Conservation (phyloP, 2,888 invertebrate species). For the Acrobasis suavella region DNA sequence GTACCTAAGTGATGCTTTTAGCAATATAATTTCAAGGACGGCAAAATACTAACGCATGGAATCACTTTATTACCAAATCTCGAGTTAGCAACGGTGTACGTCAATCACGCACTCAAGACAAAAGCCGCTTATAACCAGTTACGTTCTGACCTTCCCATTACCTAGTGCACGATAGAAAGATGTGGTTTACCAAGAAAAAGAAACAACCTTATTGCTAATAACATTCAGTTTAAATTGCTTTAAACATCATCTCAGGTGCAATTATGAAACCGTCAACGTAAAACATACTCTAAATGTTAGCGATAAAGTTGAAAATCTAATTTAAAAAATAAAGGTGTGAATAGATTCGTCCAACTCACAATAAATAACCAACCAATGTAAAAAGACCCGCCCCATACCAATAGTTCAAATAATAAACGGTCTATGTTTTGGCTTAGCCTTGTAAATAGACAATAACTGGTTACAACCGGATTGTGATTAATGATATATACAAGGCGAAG, state of each 20-base stretch:
- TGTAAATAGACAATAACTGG: conserved; percentile 26
- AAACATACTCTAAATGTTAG: background rate
- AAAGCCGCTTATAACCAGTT: conserved; percentile 30
- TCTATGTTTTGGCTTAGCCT: conserved; percentile 18
- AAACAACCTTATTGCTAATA: background rate
- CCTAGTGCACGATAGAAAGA: conserved; percentile 3
- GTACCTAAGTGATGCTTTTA: no score
- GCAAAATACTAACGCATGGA: background rate
- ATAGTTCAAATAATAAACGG: conserved; percentile 2
- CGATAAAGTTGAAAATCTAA: background rate
- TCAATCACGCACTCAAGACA: conserved; percentile 32
- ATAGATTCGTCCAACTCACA: conserved; percentile 3
- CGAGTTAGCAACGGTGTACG: conserved; percentile 21
- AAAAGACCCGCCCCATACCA: conserved; percentile 2
- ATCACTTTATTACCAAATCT: background rate
- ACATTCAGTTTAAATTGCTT: background rate
- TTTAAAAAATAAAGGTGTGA: conserved; percentile 7
- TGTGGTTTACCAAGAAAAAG: background rate
- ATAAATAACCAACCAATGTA: conserved; percentile 8
- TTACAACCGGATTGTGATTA: conserved; percentile 23
- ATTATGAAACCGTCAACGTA: background rate
- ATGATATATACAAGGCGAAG: background rate
- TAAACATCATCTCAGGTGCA: background rate
- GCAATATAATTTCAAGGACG: no score
- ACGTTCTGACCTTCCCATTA: conserved; percentile 6